These are phyloP conservation scores for Dipodomys spectabilis DNA, from an alignment of 2,113 vertebrate species.

Conservation along the genomic window DNA sequence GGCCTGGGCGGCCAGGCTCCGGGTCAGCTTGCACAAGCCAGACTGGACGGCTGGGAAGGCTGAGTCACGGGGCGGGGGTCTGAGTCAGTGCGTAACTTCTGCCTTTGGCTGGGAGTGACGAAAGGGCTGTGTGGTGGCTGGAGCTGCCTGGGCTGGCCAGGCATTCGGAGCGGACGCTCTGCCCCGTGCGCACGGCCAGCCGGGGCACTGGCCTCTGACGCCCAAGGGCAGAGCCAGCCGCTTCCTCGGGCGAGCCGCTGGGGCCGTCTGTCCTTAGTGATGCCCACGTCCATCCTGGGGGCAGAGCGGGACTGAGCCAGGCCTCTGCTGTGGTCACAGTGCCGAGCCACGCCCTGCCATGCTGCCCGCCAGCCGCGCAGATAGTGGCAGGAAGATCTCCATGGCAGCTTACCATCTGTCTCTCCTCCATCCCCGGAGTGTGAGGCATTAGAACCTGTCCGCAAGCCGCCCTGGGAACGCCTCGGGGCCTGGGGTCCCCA, in stretches of 20 bases:
- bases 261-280: neutral
- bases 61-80: slow-evolving; percentile 33
- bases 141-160: neutral
- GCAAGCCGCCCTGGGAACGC: neutral
- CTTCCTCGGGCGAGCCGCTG: neutral
- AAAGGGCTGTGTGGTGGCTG: neutral
- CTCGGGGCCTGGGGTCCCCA: neutral
- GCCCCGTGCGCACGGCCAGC: no score
- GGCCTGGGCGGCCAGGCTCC: neutral
- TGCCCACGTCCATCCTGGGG: accelerated
- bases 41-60: neutral
- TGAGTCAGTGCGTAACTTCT: neutral
- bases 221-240: no score
- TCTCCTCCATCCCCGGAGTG: neutral
- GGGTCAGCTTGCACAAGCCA: neutral
- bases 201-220: no score
- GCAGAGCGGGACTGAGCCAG: no score
- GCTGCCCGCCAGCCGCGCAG: no score
- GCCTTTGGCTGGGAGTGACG: neutral
- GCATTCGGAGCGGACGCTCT: neutral
- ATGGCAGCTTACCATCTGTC: neutral
- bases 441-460: neutral
- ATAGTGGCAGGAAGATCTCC: neutral
- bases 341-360: no score
- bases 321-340: no score